These are phyloP conservation scores for Trematomus bernacchii DNA, from an alignment of 2,797 vertebrate species.

Conservation along the genomic window DNA sequence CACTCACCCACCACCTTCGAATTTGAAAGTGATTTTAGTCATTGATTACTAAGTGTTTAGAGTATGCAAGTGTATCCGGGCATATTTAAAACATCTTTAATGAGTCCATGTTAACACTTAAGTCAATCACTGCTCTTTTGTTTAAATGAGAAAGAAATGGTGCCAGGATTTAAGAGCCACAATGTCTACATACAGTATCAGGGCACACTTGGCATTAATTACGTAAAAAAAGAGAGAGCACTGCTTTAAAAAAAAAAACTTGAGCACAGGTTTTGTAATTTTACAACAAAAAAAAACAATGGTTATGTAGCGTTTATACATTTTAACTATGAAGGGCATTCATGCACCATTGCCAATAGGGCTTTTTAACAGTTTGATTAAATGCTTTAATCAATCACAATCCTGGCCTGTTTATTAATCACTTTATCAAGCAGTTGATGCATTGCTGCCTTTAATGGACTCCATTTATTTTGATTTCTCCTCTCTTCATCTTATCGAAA, in stretches of 20 bases:
- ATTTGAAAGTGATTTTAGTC: slow-evolving; percentile 82
- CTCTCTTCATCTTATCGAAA: slow-evolving; percentile 97
- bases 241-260: background rate
- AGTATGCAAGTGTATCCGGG: slow-evolving; percentile 59
- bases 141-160: slow-evolving; percentile 55
- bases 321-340: slow-evolving; percentile 63
- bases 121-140: slow-evolving; percentile 69
- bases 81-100: slow-evolving; percentile 69
- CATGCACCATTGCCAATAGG: slow-evolving; percentile 78
- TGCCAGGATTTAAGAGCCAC: slow-evolving; percentile 35
- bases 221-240: slow-evolving; percentile 27
- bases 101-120: slow-evolving; percentile 63
- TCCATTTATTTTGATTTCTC: slow-evolving; percentile 99
- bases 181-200: slow-evolving; percentile 38
- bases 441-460: slow-evolving; percentile 99
- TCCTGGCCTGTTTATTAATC: slow-evolving; percentile 99
- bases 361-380: slow-evolving; percentile 97
- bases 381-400: slow-evolving; percentile 99
- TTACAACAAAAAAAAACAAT: slow-evolving; percentile 28
- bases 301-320: slow-evolving; percentile 47
- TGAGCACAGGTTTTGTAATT: slow-evolving; percentile 33
- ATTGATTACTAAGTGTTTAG: slow-evolving; percentile 82
- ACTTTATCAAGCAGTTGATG: slow-evolving; percentile 99
- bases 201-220: slow-evolving; percentile 39
- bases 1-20: slow-evolving; percentile 81